Percentiles rank a stretch among this genome's conserved stretches.
These are phyloP conservation scores for Chaunax sp. DNA, from an alignment of 2,797 vertebrate genomes.

Conservation along the genomic window DNA sequence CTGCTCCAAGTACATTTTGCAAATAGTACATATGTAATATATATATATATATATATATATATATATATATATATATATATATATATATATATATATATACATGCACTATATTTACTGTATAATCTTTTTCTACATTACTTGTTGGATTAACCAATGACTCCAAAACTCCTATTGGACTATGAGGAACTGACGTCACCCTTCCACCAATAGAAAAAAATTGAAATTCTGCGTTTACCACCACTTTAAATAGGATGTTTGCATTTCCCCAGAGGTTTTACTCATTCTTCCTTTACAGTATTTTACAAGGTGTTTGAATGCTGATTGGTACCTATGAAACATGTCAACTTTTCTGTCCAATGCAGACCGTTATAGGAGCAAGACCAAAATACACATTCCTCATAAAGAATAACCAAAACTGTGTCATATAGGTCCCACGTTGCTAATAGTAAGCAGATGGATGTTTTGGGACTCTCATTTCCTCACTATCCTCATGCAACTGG, in stretches of 20 bases:
- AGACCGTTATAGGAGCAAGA: neutral
- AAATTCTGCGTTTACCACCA: neutral
- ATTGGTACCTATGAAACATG: no score
- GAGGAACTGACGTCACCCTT: neutral
- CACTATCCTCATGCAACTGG: neutral
- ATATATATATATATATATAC: no score
- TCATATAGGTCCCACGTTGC: no score
- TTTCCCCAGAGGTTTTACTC: constrained; percentile 2
- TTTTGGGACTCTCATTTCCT: neutral
- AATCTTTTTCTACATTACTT: neutral
- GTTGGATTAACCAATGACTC: neutral
- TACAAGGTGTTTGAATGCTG: no score
- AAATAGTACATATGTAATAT: no score
- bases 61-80: no score
- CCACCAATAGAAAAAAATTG: neutral
- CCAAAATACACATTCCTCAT: no score
- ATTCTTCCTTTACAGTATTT: neutral
- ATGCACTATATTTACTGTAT: no score
- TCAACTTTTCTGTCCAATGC: neutral
- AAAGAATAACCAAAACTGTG: no score
- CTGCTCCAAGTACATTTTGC: no score
- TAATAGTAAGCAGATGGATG: no score
- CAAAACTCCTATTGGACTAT: neutral
- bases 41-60: no score
- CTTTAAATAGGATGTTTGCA: neutral